phyloP scores from a whole-genome alignment of 2,113 vertebrate species.

The Erythrolamprus reginae region DNA sequence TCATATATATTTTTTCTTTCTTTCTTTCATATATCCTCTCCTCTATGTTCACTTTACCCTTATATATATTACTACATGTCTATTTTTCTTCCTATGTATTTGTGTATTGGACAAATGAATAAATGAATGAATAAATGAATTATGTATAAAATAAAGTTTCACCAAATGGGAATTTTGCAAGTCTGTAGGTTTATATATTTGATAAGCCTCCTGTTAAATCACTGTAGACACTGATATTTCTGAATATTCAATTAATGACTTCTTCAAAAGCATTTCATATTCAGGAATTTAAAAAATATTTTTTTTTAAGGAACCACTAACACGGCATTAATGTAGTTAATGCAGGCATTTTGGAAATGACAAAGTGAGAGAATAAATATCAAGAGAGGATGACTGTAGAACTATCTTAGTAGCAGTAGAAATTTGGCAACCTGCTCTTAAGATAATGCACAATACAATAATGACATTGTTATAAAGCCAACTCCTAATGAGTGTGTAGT shows the following conservation, averaged over 20 bases:
- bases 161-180: background rate
- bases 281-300: background rate
- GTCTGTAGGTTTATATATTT: background rate
- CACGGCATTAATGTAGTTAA: background rate
- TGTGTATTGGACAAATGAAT: too few relatives aligned
- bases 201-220: background rate
- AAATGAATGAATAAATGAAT: too few relatives aligned
- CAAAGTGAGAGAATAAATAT: background rate
- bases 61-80: too few relatives aligned
- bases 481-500: background rate
- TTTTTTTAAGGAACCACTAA: background rate
- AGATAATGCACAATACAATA: background rate
- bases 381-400: background rate
- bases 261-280: background rate
- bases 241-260: slow-evolving; percentile 1
- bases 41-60: too few relatives aligned
- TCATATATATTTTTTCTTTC: too few relatives aligned
- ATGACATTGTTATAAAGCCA: background rate
- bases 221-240: background rate
- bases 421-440: background rate
- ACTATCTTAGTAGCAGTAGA: background rate
- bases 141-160: slow-evolving; percentile 2
- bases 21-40: too few relatives aligned
- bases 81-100: too few relatives aligned
- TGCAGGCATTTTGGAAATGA: background rate